These are phyloP conservation scores for Perithous albicinctus DNA, from an alignment of 2,888 invertebrate genomes.

Conservation along the genomic window DNA sequence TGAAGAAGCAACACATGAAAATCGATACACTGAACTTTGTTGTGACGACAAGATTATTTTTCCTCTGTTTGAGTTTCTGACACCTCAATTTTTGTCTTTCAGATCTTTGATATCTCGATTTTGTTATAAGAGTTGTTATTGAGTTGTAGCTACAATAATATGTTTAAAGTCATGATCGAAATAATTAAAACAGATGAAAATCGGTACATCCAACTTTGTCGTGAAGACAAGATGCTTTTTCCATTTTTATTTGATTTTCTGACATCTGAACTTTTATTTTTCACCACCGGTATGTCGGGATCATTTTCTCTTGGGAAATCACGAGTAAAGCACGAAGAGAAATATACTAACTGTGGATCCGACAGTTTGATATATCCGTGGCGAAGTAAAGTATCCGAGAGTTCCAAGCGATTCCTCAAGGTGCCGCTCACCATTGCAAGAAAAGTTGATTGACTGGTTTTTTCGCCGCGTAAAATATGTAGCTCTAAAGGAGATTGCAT, in stretches of 20 bases:
- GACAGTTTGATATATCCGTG: constrained; percentile 20
- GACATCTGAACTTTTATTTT: constrained; percentile 7
- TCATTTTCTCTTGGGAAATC: constrained; percentile 39
- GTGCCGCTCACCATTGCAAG: no score
- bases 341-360: constrained; percentile 10
- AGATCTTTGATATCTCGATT: no score
- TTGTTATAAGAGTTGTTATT: no score
- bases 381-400: background rate
- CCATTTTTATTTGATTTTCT: constrained; percentile 8
- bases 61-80: no score
- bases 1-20: no score
- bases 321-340: constrained; percentile 20
- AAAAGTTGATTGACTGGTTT: background rate
- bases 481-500: background rate
- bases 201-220: no score
- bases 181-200: no score
- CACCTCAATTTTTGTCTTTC: no score
- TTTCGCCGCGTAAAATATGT: background rate
- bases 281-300: background rate
- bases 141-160: no score
- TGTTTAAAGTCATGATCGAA: no score
- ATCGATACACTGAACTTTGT: background rate
- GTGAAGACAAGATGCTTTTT: background rate
- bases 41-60: no score
- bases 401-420: constrained; percentile 6